These are phyloP conservation scores for Dendrolimus houi DNA, from an alignment of 2,888 invertebrate species.

Conservation along the genomic window DNA sequence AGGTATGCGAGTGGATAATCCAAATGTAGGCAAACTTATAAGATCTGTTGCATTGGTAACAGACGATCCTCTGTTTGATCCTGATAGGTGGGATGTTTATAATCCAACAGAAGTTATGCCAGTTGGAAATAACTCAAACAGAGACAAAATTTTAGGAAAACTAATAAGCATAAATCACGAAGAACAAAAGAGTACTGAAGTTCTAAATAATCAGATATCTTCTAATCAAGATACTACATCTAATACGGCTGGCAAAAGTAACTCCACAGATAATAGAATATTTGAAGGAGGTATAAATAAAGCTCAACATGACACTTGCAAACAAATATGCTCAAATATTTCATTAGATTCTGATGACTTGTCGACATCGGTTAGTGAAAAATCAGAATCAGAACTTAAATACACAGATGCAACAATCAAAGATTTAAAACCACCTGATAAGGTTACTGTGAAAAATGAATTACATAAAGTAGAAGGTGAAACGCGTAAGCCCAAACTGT, in stretches of 20 bases:
- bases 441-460: background rate
- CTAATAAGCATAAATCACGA: no score
- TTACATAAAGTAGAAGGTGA: background rate
- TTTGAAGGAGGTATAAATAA: background rate
- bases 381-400: no score
- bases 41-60: slow-evolving; percentile 40
- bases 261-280: background rate
- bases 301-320: background rate
- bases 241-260: background rate
- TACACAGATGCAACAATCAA: no score
- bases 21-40: slow-evolving; percentile 6
- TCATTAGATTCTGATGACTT: slow-evolving; percentile 34
- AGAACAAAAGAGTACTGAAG: background rate
- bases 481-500: slow-evolving; percentile 37
- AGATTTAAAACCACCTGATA: background rate
- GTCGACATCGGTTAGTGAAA: slow-evolving; percentile 10
- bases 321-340: background rate
- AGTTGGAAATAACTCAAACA: background rate
- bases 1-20: background rate
- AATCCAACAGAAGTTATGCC: slow-evolving; percentile 17
- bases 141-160: background rate
- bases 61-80: slow-evolving; percentile 8
- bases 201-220: no score
- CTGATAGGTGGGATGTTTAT: slow-evolving; percentile 37
- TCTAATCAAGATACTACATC: background rate